Evolutionary conservation across 2,113 vertebrate species (phyloP).

Genomic region (Cephalopterus ornatus): DNA sequence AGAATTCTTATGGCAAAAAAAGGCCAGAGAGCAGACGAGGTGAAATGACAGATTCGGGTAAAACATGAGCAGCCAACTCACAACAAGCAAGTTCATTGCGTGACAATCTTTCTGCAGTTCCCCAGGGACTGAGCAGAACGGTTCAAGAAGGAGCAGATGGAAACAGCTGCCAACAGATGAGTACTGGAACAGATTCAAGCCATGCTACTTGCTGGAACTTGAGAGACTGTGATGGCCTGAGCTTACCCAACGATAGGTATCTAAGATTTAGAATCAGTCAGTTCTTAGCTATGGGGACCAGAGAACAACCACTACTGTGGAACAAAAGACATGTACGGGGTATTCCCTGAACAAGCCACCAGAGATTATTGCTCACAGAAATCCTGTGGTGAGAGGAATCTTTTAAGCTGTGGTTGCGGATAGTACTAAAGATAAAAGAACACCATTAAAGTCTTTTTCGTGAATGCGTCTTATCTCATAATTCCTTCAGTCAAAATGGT

Average conservation of each 20-base stretch:
- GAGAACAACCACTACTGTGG: background rate
- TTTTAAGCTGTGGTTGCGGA: background rate
- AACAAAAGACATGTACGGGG: background rate
- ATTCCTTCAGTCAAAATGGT: background rate
- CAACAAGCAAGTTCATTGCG: background rate
- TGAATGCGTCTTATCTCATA: background rate
- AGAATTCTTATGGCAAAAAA: background rate
- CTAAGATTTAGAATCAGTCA: background rate
- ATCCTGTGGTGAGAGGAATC: background rate
- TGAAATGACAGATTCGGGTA: background rate
- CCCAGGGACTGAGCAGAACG: background rate
- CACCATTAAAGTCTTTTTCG: background rate
- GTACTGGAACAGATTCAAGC: slow-evolving; percentile 8
- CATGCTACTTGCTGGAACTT: background rate
- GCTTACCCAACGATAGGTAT: background rate
- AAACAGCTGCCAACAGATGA: background rate
- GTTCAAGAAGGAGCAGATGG: background rate
- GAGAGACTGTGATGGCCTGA: background rate
- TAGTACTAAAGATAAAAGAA: background rate
- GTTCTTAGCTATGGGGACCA: background rate
- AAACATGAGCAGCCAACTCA: slow-evolving; percentile 1
- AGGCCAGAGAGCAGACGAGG: background rate
- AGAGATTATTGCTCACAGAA: background rate
- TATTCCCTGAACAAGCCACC: background rate
- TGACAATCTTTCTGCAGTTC: slow-evolving; percentile 11